Conservation (phyloP, 2,113 vertebrate genomes). For the Atherinomorus stipes region DNA sequence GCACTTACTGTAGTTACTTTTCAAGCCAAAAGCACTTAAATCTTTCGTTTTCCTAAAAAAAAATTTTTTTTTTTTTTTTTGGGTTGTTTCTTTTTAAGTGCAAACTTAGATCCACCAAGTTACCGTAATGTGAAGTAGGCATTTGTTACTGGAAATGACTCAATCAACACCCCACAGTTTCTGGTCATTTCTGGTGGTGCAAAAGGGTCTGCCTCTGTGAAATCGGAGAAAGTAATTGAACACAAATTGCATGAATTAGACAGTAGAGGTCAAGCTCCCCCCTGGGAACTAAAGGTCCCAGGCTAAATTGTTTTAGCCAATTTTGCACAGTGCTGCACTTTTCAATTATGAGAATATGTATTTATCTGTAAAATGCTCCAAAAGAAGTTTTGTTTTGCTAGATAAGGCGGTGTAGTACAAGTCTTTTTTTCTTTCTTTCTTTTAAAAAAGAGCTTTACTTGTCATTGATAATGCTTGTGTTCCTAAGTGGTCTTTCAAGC, state of each 20-base stretch:
- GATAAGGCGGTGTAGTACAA: conserved; percentile 50
- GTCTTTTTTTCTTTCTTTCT: conserved; percentile 61
- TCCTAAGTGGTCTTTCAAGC: conserved; percentile 78
- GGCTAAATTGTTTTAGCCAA: conserved; percentile 92
- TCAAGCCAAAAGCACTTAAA: conserved; percentile 85
- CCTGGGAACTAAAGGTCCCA: conserved; percentile 93
- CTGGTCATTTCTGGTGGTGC: conserved; percentile 52
- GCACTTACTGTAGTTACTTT: conserved; percentile 82
- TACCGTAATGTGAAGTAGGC: conserved; percentile 40
- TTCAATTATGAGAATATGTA: conserved; percentile 83
- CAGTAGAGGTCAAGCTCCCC: conserved; percentile 76
- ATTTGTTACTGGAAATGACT: conserved; percentile 54
- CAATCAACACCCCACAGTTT: conserved; percentile 52
- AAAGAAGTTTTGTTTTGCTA: conserved; percentile 53
- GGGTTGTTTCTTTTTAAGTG: conserved; percentile 30
- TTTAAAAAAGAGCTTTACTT: conserved; percentile 70
- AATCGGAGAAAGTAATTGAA: conserved; percentile 72
- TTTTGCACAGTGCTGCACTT: conserved; percentile 99
- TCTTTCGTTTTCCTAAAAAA: conserved; percentile 47
- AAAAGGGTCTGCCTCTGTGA: conserved; percentile 71
- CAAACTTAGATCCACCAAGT: conserved; percentile 53
- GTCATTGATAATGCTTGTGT: conserved; percentile 58
- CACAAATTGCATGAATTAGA: conserved; percentile 79
- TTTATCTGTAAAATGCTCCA: conserved; percentile 80
- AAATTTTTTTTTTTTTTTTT: conserved; percentile 22